Percentiles rank a stretch among this genome's conserved stretches.
Conservation (phyloP, 1,140 invertebrate genomes). For the Drosophila biarmipes region DNA sequence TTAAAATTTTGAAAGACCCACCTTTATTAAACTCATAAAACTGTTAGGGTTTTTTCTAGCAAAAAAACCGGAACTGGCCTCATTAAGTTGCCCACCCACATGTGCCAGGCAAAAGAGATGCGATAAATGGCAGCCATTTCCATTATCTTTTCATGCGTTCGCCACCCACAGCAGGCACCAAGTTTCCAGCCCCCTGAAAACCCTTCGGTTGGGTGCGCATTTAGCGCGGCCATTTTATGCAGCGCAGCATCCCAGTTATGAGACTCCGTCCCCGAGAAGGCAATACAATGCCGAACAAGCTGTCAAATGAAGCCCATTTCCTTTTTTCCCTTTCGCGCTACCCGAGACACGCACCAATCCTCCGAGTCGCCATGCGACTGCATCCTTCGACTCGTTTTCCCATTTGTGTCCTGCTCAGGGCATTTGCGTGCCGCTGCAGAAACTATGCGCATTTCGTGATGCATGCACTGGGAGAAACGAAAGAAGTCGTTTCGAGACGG, state of each 20-base stretch:
- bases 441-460: slow-evolving; percentile 73
- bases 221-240: slow-evolving; percentile 67
- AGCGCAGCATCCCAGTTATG: slow-evolving; percentile 48
- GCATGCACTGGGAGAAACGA: slow-evolving; percentile 23
- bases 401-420: slow-evolving; percentile 38
- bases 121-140: slow-evolving; percentile 62
- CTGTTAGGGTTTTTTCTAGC: slow-evolving; percentile 13
- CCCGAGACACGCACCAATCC: slow-evolving; percentile 41
- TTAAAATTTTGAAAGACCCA: not conserved
- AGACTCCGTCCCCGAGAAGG: slow-evolving; percentile 16
- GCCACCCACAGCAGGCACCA: slow-evolving; percentile 8
- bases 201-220: slow-evolving; percentile 53
- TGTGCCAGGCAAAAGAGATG: slow-evolving; percentile 27
- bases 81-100: slow-evolving; percentile 24
- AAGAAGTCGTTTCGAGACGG: too few species aligned
- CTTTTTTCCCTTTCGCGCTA: not conserved
- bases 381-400: slow-evolving; percentile 30
- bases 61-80: slow-evolving; percentile 12
- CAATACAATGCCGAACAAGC: slow-evolving; percentile 77
- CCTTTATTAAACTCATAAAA: not conserved
- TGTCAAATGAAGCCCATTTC: slow-evolving; percentile 81
- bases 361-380: slow-evolving; percentile 32
- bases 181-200: not conserved
- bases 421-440: slow-evolving; percentile 62
- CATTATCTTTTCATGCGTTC: slow-evolving; percentile 58